Evolutionary conservation across 1,140 invertebrate species (phyloP), one percentile per base, ranked within the genome.

Genomic region (Delia radicum): DNA sequence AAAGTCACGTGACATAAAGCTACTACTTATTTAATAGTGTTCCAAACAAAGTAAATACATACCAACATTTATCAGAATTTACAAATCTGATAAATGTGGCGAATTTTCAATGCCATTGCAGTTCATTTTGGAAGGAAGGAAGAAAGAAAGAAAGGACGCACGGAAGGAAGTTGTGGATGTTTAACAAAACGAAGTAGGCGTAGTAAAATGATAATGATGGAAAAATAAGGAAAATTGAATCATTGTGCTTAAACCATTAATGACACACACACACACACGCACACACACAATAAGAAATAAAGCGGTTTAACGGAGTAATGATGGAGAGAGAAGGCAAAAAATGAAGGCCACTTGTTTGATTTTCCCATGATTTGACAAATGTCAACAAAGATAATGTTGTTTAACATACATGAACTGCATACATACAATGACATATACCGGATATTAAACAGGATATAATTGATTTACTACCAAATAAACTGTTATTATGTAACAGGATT

Each of bases 31-130:
- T 21, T 55, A 24, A 55, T 18, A 55, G 7, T 55, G 18, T 55
- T 55, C 5, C 18, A 67, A 67, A 28, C n/a, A 27, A 31, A 67
- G 31, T 15, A 67, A 31, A 29, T 13, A n/a, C 48, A 55, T 18
- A 18, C 18, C n/a, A 55, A 6, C 48, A 55, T 55, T 24, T 18
- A 55, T 55, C 18, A 8, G 21, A 55, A 55, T 55, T 55, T 55
- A 55, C 65, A 28, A 21, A 69, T 69, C 65, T 69, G 65, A 69
- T 69, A 69, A 69, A 69, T 69, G 65, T 69, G 29, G 31, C 65
- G 28, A 67, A 67, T 67, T 67, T 67, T 67, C n/a, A 63, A 63
- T 27, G 61, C 61, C 28, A 31, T 65, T 12, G 29, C 31, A 27
- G 24, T 33, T 15, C 29, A 21, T 13, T 29, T 69, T 29, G 15